A percentile compares a stretch with the other conserved stretches of the same genome.
Evolutionary conservation across 2,113 vertebrate species (phyloP).

Genomic region (Rhea americana): DNA sequence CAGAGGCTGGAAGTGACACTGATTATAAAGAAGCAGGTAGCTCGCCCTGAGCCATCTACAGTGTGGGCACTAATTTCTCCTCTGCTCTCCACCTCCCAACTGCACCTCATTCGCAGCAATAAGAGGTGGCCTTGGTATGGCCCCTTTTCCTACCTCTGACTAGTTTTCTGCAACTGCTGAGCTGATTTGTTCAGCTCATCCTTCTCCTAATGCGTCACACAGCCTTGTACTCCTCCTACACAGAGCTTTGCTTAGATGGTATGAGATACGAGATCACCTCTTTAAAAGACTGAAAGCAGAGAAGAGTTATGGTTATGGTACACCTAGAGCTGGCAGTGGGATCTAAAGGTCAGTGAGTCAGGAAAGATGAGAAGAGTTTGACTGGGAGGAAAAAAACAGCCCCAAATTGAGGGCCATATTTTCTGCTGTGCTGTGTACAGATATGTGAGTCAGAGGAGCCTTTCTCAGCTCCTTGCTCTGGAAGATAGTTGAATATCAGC

Average conservation of each 20-base stretch:
- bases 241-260: not conserved
- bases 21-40: not conserved
- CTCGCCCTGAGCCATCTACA: not conserved
- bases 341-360: not conserved
- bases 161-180: not conserved
- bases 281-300: not conserved
- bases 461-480: not conserved
- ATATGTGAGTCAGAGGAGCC: not conserved
- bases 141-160: not conserved
- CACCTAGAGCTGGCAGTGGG: not conserved
- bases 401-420: not conserved
- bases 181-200: not conserved
- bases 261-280: not conserved
- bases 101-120: not conserved
- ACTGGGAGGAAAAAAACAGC: not conserved
- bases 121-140: not conserved
- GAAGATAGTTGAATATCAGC: not conserved
- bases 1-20: not conserved
- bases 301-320: not conserved
- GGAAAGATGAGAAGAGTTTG: not conserved
- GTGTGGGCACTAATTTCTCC: rapidly evolving
- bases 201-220: not conserved
- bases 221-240: not conserved
- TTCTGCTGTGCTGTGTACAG: not conserved
- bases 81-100: not conserved